Evolutionary conservation across 2,888 invertebrate genomes (phyloP), one percentile per base, ranked within the genome.

Genomic region (Phytoseiulus persimilis): DNA sequence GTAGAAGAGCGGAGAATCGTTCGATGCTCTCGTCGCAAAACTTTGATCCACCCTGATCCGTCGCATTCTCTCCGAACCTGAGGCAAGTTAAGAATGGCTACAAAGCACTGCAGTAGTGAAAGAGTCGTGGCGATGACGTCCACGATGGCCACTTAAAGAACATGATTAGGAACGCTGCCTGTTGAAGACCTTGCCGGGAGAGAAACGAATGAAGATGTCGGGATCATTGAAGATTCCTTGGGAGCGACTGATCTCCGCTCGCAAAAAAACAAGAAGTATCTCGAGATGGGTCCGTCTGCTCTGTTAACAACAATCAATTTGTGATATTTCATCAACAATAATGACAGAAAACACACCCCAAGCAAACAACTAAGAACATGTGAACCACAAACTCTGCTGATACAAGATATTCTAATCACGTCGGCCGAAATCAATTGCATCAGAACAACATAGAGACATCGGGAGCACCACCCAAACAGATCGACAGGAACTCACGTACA

Each of bases 241-340:
- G 65, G 28, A 23, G 65, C 65, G 65, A 14, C 5, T 65, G 65
- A 65, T 65, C 65, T 65, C 65, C 65, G 65, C 28, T 14, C 65
- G 5, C 65, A 65, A 65, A 65, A 46, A 65, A 14, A 3, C 65
- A 65, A 65, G 65, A 65, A 11, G 65, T 65, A 65, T 65, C 65
- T 65, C 28, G 65, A 65, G 65, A 65, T 18, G 65, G 87, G 14
- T 39, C 33, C 87, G 87, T 45, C 33, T 87, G 32, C 39, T 33
- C 87, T 87, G 87, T 87, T 87, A 32, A 87, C 87, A 87, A 87
- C 87, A 87, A 87, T 87, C 87, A 87, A 87, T 87, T 87, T 87
- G 87, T 87, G 87, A 87, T 87, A 87, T 87, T 87, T 65, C 65
- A 65, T 65, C 65, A 65, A 65, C 87, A 87, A 87, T 45, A 33